These are phyloP conservation scores for Clavelina lepadiformis DNA, from an alignment of 23 tunicate species.

Conservation along the genomic window DNA sequence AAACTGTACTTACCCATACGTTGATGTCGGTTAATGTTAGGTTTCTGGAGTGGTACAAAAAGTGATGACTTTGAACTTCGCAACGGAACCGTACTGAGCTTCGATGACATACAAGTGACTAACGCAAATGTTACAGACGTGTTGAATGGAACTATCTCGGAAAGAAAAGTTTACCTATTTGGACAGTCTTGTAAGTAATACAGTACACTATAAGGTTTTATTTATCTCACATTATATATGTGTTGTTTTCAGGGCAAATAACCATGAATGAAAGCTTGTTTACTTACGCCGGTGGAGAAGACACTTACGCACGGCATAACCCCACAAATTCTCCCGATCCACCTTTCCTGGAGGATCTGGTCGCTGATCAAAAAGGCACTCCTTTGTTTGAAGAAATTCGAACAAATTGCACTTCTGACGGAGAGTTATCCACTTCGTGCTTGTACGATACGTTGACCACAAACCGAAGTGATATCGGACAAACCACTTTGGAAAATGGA, in stretches of 20 bases:
- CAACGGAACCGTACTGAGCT: conserved; percentile 20
- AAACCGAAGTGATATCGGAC: conserved; percentile 23
- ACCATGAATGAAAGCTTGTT: conserved; percentile 42
- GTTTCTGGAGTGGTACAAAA: conserved; percentile 14
- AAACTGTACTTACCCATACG: too few relatives aligned
- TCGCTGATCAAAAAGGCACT: conserved; percentile 17
- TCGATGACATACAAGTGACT: background rate
- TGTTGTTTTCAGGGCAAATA: too few relatives aligned
- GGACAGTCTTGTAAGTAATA: conserved; percentile 27
- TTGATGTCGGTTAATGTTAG: too few relatives aligned
- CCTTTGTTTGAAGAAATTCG: conserved; percentile 2
- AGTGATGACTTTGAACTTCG: conserved; percentile 19
- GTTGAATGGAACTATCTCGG: conserved; percentile 16
- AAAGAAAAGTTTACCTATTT: conserved; percentile 9
- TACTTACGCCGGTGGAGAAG: conserved; percentile 39
- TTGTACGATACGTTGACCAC: conserved; percentile 35
- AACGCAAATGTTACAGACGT: conserved; percentile 14
- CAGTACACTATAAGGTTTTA: background rate
- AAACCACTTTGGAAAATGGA: conserved; percentile 8
- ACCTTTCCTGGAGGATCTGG: conserved; percentile 49
- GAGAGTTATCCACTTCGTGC: conserved; percentile 29
- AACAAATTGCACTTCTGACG: conserved; percentile 18
- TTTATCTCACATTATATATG: background rate
- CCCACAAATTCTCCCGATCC: conserved; percentile 35
- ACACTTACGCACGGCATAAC: conserved; percentile 27